phyloP scores from a whole-genome alignment of 1,140 invertebrate species.

The Plutomurus gul region DNA sequence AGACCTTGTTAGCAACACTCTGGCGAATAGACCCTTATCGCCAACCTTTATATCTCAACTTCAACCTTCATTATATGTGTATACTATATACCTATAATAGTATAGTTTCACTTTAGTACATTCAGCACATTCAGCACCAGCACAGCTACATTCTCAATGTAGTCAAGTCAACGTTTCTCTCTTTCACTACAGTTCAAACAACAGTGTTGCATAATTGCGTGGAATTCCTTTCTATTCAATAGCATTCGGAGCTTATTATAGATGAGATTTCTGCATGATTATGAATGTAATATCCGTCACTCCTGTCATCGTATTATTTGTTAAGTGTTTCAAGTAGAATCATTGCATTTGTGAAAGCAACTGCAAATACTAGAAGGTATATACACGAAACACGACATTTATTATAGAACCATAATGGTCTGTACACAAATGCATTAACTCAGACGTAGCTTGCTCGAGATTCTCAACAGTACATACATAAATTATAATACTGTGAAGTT shows the following conservation, averaged over 20 bases:
- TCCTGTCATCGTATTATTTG: constrained; percentile 10
- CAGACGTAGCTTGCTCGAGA: no score
- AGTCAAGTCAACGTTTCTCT: not conserved
- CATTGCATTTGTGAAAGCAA: constrained; percentile 11
- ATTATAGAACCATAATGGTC: no score
- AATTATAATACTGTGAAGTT: no score
- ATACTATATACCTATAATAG: no score
- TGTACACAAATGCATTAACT: no score
- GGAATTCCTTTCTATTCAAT: constrained; percentile 3
- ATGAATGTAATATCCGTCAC: not conserved
- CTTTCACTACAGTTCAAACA: not conserved
- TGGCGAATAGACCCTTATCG: no score
- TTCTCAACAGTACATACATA: no score
- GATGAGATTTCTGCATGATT: not conserved
- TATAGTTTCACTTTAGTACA: no score
- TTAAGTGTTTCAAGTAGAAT: constrained; percentile 6
- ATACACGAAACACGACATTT: no score
- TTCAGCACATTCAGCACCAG: not conserved
- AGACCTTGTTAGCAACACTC: no score
- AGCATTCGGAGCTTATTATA: not conserved
- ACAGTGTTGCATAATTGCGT: not conserved
- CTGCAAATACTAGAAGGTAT: not conserved
- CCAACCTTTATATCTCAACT: no score
- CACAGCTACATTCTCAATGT: not conserved
- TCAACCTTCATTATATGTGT: no score